Evolutionary conservation across 2,888 invertebrate species (phyloP).

Genomic region (Smittia aterrima): DNA sequence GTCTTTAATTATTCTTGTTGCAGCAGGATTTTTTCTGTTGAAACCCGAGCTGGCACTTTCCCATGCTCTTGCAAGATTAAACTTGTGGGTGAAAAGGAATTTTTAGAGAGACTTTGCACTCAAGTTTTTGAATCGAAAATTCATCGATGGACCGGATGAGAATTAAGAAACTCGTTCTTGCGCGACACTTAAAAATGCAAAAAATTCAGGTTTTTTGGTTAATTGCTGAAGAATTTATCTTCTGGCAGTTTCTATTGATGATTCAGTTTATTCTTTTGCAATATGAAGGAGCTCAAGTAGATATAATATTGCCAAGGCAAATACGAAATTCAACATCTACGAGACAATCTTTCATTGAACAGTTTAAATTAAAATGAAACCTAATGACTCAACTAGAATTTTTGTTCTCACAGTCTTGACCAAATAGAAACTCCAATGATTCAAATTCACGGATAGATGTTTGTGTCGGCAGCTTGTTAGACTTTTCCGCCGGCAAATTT

Average conservation of each 20-base stretch:
- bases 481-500: conserved; percentile 9
- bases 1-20: background rate
- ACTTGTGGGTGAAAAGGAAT: conserved; percentile 7
- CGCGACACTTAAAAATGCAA: conserved; percentile 1
- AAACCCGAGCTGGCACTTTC: background rate
- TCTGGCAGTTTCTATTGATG: background rate
- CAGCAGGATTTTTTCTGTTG: background rate
- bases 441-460: background rate
- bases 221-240: conserved; percentile 14
- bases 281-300: background rate
- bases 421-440: background rate
- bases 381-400: too few relatives aligned
- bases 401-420: too few relatives aligned
- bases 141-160: too few relatives aligned
- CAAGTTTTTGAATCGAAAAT: too few relatives aligned
- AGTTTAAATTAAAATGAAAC: too few relatives aligned
- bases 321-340: too few relatives aligned
- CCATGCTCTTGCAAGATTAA: background rate
- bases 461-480: conserved; percentile 21
- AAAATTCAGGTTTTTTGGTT: background rate
- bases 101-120: background rate
- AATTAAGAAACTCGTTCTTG: too few relatives aligned
- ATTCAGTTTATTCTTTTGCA: background rate
- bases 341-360: too few relatives aligned
- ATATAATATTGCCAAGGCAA: too few relatives aligned